These are phyloP conservation scores for Lithophane leautieri DNA, from an alignment of 2,888 invertebrate genomes.

Conservation along the genomic window DNA sequence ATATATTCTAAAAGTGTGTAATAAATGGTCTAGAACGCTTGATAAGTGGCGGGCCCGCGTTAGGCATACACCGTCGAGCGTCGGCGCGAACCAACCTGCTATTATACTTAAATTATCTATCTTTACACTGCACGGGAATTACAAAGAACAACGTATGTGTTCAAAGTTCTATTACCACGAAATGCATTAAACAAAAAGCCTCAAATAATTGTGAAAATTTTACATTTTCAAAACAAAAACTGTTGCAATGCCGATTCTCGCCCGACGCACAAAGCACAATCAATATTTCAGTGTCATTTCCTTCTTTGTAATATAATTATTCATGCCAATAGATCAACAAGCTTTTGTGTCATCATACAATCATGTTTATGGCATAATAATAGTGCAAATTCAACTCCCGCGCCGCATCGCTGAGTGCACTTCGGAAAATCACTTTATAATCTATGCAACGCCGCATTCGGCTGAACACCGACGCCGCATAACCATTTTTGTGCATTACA, in stretches of 20 bases:
- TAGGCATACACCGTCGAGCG: conserved; percentile 43
- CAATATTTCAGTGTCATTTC: conserved; percentile 35
- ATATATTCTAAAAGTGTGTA: conserved; percentile 63
- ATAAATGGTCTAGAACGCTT: conserved; percentile 57
- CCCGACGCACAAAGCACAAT: not conserved
- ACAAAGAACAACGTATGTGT: conserved; percentile 22
- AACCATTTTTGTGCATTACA: conserved; percentile 76
- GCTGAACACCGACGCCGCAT: conserved; percentile 64
- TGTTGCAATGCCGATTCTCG: conserved; percentile 15
- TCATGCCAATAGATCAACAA: conserved; percentile 57
- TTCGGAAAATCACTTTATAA: conserved; percentile 84
- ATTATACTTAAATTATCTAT: conserved; percentile 51
- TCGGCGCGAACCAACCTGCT: conserved; percentile 46
- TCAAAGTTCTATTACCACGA: conserved; percentile 36
- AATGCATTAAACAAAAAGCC: conserved; percentile 22
- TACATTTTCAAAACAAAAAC: conserved; percentile 24
- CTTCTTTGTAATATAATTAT: conserved; percentile 47
- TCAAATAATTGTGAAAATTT: conserved; percentile 23
- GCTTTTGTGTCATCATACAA: conserved; percentile 64
- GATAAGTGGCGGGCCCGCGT: conserved; percentile 58
- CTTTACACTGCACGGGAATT: conserved; percentile 26
- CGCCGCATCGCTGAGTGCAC: conserved; percentile 75
- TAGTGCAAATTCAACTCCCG: conserved; percentile 68
- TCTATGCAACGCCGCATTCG: conserved; percentile 75
- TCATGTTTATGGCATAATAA: conserved; percentile 75